Evolutionary conservation across 2,797 vertebrate species (phyloP).

Genomic region (Hylomyscus alleni): DNA sequence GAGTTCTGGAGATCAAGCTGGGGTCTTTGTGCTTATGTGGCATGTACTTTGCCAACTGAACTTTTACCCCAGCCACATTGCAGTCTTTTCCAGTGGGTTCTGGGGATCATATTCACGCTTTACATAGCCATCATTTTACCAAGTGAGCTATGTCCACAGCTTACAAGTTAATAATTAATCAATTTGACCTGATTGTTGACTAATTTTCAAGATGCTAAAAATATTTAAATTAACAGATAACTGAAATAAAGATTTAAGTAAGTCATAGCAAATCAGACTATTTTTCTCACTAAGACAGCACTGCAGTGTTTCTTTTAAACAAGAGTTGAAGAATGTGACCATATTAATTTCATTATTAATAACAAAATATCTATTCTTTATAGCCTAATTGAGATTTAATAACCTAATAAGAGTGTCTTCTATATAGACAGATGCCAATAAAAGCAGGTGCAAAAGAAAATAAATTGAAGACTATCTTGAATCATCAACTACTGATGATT

Average conservation of each 20-base stretch:
- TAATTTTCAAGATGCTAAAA: constrained; percentile 19
- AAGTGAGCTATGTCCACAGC: not conserved
- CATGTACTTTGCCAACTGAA: not conserved
- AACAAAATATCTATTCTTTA: constrained; percentile 50
- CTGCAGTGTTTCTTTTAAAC: constrained; percentile 20
- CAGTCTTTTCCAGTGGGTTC: not conserved
- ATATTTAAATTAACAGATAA: constrained; percentile 51
- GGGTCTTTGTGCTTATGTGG: not conserved
- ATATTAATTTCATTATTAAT: constrained; percentile 2
- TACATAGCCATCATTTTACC: not conserved
- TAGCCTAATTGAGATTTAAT: constrained; percentile 52
- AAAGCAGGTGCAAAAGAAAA: constrained; percentile 54
- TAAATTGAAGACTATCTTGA: not conserved
- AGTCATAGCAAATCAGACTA: constrained; percentile 43
- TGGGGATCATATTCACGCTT: not conserved
- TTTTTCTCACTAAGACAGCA: constrained; percentile 48
- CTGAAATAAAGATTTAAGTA: not conserved
- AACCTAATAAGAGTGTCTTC: constrained; percentile 54
- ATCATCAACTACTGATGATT: constrained; percentile 65
- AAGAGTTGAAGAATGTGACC: constrained; percentile 15
- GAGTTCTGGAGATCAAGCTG: not conserved
- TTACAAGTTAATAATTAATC: not conserved
- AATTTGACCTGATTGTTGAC: constrained; percentile 12
- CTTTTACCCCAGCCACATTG: not conserved
- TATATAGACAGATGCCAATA: constrained; percentile 41